phyloP scores from a whole-genome alignment of 1,140 invertebrate genomes.

The Lethrus apterus region DNA sequence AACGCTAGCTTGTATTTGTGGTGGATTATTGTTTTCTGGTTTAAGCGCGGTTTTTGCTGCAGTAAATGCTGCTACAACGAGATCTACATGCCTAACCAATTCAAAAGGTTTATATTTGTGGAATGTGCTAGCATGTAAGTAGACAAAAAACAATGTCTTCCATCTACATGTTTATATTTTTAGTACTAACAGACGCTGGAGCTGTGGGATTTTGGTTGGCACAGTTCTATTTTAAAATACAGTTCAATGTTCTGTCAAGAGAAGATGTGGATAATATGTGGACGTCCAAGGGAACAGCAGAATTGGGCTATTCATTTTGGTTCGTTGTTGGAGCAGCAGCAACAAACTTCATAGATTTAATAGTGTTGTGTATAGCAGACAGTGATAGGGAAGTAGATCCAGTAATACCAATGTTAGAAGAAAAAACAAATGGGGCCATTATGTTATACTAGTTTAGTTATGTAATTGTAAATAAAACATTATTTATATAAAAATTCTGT shows the following conservation, averaged over 20 bases:
- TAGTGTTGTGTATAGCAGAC: constrained; percentile 65
- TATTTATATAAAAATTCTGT: too few species aligned
- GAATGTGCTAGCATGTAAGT: constrained; percentile 66
- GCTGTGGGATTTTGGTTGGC: constrained; percentile 66
- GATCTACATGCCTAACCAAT: constrained; percentile 62
- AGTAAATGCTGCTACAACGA: constrained; percentile 69
- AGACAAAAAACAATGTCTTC: constrained; percentile 1
- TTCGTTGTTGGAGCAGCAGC: constrained; percentile 65
- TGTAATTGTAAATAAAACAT: too few species aligned
- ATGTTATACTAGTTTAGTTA: constrained; percentile 62
- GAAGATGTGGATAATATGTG: constrained; percentile 68
- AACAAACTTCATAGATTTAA: constrained; percentile 66
- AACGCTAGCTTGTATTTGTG: constrained; percentile 57
- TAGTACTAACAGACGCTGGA: constrained; percentile 63
- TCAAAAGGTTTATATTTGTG: constrained; percentile 73
- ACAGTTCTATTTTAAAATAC: constrained; percentile 66
- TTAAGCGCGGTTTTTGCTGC: constrained; percentile 66
- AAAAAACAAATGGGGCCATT: constrained; percentile 76
- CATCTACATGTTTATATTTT: constrained; percentile 33
- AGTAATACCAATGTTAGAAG: constrained; percentile 62
- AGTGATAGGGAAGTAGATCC: constrained; percentile 56
- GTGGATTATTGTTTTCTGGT: constrained; percentile 58
- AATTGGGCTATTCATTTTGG: constrained; percentile 74
- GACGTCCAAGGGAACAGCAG: constrained; percentile 60
- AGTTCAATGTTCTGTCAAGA: constrained; percentile 67